These are phyloP conservation scores for Trichacis sp. DNA, from an alignment of 2,888 invertebrate species.

Conservation along the genomic window DNA sequence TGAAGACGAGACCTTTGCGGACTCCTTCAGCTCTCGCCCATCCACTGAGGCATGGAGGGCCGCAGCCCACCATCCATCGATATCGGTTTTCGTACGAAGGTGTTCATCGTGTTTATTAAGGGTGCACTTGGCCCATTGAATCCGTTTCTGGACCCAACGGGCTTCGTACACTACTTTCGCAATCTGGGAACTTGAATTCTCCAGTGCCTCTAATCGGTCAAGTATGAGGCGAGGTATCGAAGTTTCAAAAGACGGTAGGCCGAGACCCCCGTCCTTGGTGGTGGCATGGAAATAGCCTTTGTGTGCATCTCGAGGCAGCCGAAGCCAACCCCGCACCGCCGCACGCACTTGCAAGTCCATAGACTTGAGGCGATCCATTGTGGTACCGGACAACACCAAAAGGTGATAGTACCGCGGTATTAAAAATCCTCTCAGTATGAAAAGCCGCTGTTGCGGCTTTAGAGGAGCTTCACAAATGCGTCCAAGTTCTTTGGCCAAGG, in stretches of 20 bases:
- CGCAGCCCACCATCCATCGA: not conserved
- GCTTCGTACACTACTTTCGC: too few relatives aligned
- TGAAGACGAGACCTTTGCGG: not conserved
- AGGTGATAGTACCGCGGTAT: constrained; percentile 37
- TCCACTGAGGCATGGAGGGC: not conserved
- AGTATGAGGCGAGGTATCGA: constrained; percentile 4
- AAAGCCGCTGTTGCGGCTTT: constrained; percentile 36
- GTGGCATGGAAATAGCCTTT: constrained; percentile 54
- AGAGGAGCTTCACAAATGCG: constrained; percentile 18
- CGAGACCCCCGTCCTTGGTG: constrained; percentile 47
- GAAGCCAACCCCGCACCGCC: constrained; percentile 49
- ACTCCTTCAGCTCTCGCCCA: not conserved
- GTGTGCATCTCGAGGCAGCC: constrained; percentile 56
- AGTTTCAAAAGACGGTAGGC: constrained; percentile 39
- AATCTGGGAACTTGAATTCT: too few relatives aligned
- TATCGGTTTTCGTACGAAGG: not conserved
- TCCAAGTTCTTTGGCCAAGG: too few relatives aligned
- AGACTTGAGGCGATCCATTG: constrained; percentile 42
- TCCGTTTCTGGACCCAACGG: too few relatives aligned
- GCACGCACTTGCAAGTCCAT: constrained; percentile 46
- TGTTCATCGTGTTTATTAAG: too few relatives aligned
- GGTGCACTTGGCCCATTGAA: too few relatives aligned
- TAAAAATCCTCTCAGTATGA: constrained; percentile 11
- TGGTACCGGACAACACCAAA: constrained; percentile 53
- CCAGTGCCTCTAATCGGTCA: constrained; percentile 1